phyloP scores from a whole-genome alignment of 1,140 invertebrate species.

The Hypothenemus hampei region DNA sequence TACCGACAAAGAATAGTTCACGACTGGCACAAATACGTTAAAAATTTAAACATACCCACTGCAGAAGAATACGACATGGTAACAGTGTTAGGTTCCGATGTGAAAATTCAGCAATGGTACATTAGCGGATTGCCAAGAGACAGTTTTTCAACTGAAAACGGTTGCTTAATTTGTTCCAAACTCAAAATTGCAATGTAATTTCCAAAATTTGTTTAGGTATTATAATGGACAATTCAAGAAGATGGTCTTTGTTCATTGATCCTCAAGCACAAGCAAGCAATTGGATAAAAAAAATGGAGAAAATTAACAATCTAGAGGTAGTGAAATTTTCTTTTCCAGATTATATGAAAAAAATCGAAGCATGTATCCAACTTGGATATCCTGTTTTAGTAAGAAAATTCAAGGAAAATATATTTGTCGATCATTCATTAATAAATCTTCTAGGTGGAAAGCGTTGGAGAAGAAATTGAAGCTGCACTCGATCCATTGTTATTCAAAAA shows the following conservation, averaged over 20 bases:
- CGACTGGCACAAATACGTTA: conserved; percentile 68
- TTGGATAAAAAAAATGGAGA: conserved; percentile 91
- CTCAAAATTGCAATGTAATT: no score
- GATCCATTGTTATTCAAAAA: conserved; percentile 80
- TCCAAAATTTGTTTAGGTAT: conserved; percentile 15
- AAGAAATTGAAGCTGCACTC: conserved; percentile 78
- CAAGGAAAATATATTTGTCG: not conserved
- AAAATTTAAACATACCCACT: conserved; percentile 67
- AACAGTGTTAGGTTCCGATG: conserved; percentile 72
- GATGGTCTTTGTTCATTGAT: conserved; percentile 87
- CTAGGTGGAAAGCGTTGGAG: conserved; percentile 66
- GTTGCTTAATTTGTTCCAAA: conserved; percentile 30
- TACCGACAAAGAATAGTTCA: conserved; percentile 57
- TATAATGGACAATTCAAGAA: conserved; percentile 71
- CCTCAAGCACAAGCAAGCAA: conserved; percentile 83
- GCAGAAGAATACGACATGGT: conserved; percentile 70
- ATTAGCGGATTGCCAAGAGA: conserved; percentile 82
- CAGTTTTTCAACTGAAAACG: conserved; percentile 87
- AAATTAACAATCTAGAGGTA: conserved; percentile 69
- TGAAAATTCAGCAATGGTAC: conserved; percentile 84
- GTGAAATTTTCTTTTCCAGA: conserved; percentile 75
- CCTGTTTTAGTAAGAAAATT: conserved; percentile 68
- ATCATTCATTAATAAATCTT: not conserved
- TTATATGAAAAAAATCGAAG: conserved; percentile 81
- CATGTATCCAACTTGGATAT: conserved; percentile 76